Conservation (phyloP, 1,140 invertebrate genomes). For the Holcopasites calliopsidis region DNA sequence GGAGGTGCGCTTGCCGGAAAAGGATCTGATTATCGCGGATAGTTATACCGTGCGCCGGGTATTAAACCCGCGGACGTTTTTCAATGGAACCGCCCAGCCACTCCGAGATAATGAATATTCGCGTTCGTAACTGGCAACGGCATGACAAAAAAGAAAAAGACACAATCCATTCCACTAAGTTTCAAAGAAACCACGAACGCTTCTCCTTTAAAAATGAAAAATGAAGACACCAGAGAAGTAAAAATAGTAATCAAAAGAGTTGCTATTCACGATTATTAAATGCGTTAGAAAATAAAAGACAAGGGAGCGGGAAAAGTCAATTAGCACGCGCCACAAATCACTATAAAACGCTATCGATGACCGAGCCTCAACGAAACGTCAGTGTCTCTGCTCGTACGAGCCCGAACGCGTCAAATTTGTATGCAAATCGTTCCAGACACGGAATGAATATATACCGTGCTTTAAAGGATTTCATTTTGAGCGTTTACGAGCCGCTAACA, state of each 20-base stretch:
- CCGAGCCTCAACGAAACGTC: conserved; percentile 30
- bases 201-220: too few species aligned
- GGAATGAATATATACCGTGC: conserved; percentile 54
- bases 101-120: conserved; percentile 28
- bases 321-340: conserved; percentile 5
- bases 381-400: conserved; percentile 19
- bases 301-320: neutral
- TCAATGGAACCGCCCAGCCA: conserved; percentile 20
- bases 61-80: conserved; percentile 8
- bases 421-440: conserved; percentile 52
- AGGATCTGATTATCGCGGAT: conserved; percentile 20
- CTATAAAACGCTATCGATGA: too few species aligned
- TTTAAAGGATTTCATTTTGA: conserved; percentile 63
- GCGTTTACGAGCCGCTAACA: conserved; percentile 60
- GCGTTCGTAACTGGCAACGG: neutral
- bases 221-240: too few species aligned
- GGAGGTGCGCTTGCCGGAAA: too few species aligned
- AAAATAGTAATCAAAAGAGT: too few species aligned
- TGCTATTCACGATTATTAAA: too few species aligned
- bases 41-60: neutral
- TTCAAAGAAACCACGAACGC: too few species aligned
- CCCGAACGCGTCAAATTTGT: conserved; percentile 44
- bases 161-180: too few species aligned
- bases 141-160: too few species aligned
- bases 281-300: too few species aligned